Evolutionary conservation across 2,797 vertebrate species (phyloP).

Genomic region (Danio albolineatus): DNA sequence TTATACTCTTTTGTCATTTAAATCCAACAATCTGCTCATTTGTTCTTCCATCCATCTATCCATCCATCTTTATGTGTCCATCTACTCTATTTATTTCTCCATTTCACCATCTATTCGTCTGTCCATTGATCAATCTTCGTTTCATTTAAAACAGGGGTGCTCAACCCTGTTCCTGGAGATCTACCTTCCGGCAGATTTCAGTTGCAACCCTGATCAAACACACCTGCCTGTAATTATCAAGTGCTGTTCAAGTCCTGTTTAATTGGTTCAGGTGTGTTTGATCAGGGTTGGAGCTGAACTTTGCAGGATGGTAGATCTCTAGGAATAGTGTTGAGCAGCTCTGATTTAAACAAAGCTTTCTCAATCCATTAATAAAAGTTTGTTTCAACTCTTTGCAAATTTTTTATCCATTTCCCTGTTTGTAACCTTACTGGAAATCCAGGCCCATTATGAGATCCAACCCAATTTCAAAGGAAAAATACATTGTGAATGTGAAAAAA

Average conservation of each 20-base stretch:
- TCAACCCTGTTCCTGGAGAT: no score
- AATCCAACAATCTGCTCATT: neutral
- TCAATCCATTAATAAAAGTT: neutral
- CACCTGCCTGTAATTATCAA: no score
- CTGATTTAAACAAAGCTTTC: neutral
- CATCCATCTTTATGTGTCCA: neutral
- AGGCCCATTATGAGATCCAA: neutral
- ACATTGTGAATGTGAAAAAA: neutral
- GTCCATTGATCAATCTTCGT: neutral
- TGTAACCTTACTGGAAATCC: neutral
- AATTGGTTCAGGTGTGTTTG: no score
- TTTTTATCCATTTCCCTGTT: neutral
- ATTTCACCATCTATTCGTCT: neutral
- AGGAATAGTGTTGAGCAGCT: no score
- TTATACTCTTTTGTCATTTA: neutral
- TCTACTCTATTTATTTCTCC: neutral
- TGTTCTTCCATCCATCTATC: neutral
- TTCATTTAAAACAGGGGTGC: neutral
- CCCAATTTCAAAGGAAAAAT: neutral
- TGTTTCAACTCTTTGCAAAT: neutral
- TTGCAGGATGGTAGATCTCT: no score
- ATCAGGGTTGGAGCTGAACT: no score
- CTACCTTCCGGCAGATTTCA: no score
- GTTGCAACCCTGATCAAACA: no score
- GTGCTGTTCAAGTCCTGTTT: no score